These are phyloP conservation scores for Trichechus manatus DNA, from an alignment of 2,113 vertebrate species.

Conservation along the genomic window DNA sequence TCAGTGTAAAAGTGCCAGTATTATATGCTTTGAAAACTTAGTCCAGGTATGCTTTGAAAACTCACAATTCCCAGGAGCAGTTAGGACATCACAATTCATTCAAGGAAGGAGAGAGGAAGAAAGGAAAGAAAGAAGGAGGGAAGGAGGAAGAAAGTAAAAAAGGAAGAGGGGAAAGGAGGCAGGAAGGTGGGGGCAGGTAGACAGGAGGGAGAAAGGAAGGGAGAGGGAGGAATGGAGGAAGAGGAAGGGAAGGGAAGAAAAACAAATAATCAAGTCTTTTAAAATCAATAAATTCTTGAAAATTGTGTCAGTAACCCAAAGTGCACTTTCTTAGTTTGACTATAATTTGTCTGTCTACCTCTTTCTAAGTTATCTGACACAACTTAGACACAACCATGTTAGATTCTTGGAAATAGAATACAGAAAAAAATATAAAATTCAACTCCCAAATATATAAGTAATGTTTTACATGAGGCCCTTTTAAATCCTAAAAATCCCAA, in stretches of 20 bases:
- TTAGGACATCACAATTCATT: background rate
- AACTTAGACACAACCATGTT: conserved; percentile 8
- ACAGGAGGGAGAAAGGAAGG: too few species aligned
- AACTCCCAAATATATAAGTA: background rate
- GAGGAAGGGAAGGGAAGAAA: background rate
- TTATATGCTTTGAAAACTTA: background rate
- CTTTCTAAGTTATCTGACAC: background rate
- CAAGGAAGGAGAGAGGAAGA: background rate
- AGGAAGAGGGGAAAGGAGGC: too few species aligned
- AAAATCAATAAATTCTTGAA: background rate
- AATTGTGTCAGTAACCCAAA: background rate
- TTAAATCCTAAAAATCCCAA: background rate
- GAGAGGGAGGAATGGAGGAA: background rate
- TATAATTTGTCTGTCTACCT: background rate
- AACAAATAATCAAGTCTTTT: background rate
- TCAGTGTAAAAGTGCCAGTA: background rate
- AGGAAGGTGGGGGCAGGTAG: background rate
- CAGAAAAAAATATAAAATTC: background rate
- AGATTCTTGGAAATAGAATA: background rate
- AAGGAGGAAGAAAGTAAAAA: background rate
- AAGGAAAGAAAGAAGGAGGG: background rate
- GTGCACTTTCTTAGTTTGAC: background rate
- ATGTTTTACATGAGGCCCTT: background rate
- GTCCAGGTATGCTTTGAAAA: background rate
- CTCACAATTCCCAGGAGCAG: background rate